These are phyloP conservation scores for Peribatodes rhomboidaria DNA, from an alignment of 2,888 invertebrate species.

Conservation along the genomic window DNA sequence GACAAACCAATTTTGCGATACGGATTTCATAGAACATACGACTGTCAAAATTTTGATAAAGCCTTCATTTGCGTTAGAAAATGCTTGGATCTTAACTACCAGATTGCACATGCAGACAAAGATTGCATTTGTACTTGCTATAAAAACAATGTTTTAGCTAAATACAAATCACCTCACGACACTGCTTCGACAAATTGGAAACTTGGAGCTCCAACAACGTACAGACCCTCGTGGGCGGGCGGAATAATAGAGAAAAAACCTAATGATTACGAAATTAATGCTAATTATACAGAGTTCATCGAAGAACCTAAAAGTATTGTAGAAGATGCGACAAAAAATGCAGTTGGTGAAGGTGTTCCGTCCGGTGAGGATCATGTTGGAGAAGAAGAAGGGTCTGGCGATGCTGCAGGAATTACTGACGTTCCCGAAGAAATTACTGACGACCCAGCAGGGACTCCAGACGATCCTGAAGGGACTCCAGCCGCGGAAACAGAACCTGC, in stretches of 20 bases:
- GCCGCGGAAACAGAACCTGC: neutral
- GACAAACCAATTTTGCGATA: slow-evolving; percentile 62
- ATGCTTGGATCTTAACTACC: slow-evolving; percentile 65
- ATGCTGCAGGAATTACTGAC: neutral
- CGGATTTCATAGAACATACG: slow-evolving; percentile 68
- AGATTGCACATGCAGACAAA: slow-evolving; percentile 67
- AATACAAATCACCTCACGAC: slow-evolving; percentile 42
- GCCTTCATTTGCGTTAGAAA: slow-evolving; percentile 68
- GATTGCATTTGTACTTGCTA: slow-evolving; percentile 69
- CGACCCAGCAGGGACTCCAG: neutral
- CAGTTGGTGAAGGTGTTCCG: neutral
- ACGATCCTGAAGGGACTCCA: neutral
- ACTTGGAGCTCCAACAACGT: slow-evolving; percentile 64
- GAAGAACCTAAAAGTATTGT: neutral
- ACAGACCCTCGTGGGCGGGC: slow-evolving; percentile 63
- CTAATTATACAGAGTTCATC: slow-evolving; percentile 22
- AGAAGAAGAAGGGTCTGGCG: neutral
- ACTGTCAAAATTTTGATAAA: slow-evolving; percentile 62
- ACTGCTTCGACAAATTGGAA: slow-evolving; percentile 51
- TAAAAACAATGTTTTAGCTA: slow-evolving; percentile 55
- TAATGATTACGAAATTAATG: slow-evolving; percentile 25
- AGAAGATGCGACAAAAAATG: neutral
- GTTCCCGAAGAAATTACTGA: neutral
- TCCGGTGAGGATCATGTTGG: neutral
- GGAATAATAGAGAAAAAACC: slow-evolving; percentile 8